Evolutionary conservation across 2,797 vertebrate species (phyloP).

Genomic region (Onychomys leucogaster): DNA sequence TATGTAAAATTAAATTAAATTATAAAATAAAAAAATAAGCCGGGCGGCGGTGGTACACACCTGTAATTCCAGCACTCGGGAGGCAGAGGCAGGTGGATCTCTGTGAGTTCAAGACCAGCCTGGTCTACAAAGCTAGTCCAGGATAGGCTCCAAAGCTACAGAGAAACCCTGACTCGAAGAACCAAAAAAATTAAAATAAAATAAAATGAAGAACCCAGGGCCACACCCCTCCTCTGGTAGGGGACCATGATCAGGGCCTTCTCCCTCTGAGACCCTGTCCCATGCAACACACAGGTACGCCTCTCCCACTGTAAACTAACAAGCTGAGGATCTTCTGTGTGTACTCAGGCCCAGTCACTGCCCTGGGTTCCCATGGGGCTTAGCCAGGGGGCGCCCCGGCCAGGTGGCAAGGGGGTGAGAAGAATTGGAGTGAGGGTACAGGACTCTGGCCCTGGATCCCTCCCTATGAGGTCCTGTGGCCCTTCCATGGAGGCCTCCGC

Average conservation of each 20-base stretch:
- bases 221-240: background rate
- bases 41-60: too few relatives aligned
- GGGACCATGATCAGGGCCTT: background rate
- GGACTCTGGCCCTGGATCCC: fast-evolving
- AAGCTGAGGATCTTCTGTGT: background rate
- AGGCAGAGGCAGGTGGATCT: too few relatives aligned
- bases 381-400: background rate
- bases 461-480: background rate
- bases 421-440: background rate
- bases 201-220: too few relatives aligned
- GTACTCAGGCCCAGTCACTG: fast-evolving
- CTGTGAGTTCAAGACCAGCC: too few relatives aligned
- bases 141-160: too few relatives aligned
- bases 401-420: too few relatives aligned
- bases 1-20: too few relatives aligned
- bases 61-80: too few relatives aligned
- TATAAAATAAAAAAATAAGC: too few relatives aligned
- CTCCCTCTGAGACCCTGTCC: fast-evolving
- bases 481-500: background rate
- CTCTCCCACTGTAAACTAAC: fast-evolving
- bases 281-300: background rate
- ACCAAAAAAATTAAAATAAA: too few relatives aligned
- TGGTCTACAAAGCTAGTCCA: too few relatives aligned
- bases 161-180: too few relatives aligned
- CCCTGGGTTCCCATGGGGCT: background rate